Evolutionary conservation across 2,888 invertebrate genomes (phyloP), one percentile per base, ranked within the genome.

Genomic region (Linnaemya tessellans): DNA sequence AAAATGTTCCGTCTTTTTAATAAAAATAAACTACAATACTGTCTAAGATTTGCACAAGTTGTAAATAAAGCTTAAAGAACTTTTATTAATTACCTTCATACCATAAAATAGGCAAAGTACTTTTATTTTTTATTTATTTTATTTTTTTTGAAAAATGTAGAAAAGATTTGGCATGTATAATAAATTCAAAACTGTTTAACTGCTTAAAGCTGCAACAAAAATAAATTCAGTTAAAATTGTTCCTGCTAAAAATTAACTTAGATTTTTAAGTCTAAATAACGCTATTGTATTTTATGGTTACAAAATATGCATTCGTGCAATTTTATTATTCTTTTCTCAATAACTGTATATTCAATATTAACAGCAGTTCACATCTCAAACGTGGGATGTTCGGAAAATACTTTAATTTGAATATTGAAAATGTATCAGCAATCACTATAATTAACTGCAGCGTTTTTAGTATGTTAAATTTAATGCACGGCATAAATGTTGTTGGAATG

Each of bases 271-370:
- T 15, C 22, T 38, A 60, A 60, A 30, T 35, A 35, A 3, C n/a
- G 30, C n/a, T 38, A 9, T 46, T 46, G 9, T 51, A 38, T 3
- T 8, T 62, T 20, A 9, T 41, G 18, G n/a, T 13, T 20, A 8
- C 10, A 15, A 30, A 35, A 30, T 73, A 46, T 46, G 30, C 18
- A 60, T 22, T 58, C 43, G 30, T 73, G 30, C 10, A 9, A 35
- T 62, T 46, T 60, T 73, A 73, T 49, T 73, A 35, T 15, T 4
- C 7, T 46, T 35, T 13, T 49, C 35, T 43, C 10, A 35, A 60
- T 73, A 49, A 60, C 35, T 15, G 5, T 22, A 20, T 49, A 3
- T 49, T 73, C 35, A 49, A 43, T 60, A 35, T 54, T 60, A 20
- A 73, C 10, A 18, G 60, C 20, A 49, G 46, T 73, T 60, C 1